Evolutionary conservation across 2,888 invertebrate species (phyloP), one percentile per base, ranked within the genome.

Genomic region (Troides helena): DNA sequence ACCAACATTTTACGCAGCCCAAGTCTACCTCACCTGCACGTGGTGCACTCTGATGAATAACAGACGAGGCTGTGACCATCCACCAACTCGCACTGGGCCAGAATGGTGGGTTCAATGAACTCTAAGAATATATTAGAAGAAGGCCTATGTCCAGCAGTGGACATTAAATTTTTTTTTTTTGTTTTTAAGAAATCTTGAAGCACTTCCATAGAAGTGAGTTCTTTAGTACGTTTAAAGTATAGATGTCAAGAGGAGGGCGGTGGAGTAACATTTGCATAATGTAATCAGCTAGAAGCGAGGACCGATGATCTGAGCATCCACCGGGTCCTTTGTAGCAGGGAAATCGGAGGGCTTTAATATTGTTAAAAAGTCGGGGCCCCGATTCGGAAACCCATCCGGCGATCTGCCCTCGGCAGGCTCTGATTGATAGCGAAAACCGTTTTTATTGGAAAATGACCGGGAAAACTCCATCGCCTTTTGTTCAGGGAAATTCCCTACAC

Each of bases 331-430:
- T 80, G 79, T 80, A 80, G 76, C 78, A 77, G 74, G 75, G 78
- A 81, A 84, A 85, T 85, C 85, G 83, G 80, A 83, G 82, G 81
- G 81, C 85, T 86, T 87, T 86, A 88, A 89, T 86, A 84, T 83
- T 78, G 86, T 88, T 88, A 84, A 82, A 84, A 84, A 85, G 79
- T 81, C 79, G 69, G 70, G n/a, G 53, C 72, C 75, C 73, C 76
- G 75, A 74, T 70, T 57, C 75, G 77, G 78, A n/a, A 76, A 77
- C 76, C 78, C 68, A 75, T 78, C 78, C 75, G 72, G 72, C 72
- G 74, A 77, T 75, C 71, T 70, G 74, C 74, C 74, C 75, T 75
- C 71, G 62, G 74, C 73, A 75, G 56, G 70, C 70, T 65, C 74
- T 77, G 77, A 77, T 79, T 76, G 78, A 79, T 78, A 71, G 73